These are phyloP conservation scores for Nestor notabilis DNA, from an alignment of 2,113 vertebrate genomes.

Conservation along the genomic window DNA sequence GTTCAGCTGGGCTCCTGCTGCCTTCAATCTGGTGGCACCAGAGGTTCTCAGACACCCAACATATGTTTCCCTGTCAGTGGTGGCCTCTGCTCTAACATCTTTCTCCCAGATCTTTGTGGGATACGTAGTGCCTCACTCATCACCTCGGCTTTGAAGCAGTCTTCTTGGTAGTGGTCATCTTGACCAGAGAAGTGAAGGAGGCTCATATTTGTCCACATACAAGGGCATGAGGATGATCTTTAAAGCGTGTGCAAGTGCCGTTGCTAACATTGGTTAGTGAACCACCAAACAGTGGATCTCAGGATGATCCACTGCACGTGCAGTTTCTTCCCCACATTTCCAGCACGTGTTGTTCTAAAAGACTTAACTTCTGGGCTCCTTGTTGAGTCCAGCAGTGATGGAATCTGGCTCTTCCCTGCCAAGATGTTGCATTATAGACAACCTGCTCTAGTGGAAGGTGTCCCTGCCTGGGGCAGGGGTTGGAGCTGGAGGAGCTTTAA, in stretches of 20 bases:
- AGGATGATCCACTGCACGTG: neutral
- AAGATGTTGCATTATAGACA: neutral
- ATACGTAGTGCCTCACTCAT: fast-evolving
- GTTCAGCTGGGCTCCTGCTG: neutral
- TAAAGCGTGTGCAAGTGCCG: neutral
- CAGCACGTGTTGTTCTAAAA: neutral
- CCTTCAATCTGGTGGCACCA: neutral
- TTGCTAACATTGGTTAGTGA: neutral
- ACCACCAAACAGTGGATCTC: fast-evolving
- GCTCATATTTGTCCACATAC: neutral
- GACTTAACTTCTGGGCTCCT: neutral
- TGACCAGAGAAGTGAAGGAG: neutral
- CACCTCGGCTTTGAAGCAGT: fast-evolving
- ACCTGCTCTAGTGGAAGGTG: fast-evolving
- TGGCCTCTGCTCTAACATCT: neutral
- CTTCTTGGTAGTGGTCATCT: neutral
- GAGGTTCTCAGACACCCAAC: neutral
- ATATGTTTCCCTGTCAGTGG: neutral
- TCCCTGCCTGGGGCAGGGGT: neutral
- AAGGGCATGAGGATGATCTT: neutral
- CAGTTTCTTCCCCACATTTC: neutral
- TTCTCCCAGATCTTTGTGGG: neutral
- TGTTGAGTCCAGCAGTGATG: neutral
- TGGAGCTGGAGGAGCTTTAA: neutral
- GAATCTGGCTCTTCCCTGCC: neutral